Base-by-base conservation (phyloP, 2,113 vertebrate species). In the Archocentrus centrarchus region DNA sequence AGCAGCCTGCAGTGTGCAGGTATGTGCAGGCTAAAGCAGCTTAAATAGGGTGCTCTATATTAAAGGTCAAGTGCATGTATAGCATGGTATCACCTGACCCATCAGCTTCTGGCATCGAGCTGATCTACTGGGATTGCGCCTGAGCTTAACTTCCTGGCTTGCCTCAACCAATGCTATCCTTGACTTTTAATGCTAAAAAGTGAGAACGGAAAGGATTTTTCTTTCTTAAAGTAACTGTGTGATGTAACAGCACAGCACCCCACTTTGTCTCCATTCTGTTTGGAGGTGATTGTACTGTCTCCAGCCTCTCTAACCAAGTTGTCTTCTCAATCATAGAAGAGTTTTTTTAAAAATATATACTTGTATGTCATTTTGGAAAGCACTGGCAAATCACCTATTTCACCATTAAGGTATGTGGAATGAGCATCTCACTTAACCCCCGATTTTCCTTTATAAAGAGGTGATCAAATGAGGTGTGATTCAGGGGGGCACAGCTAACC, bases 401-500 rank as follows among this genome's bases (percentile, higher is more conserved):
- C 44, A 77, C 32, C 64, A 58, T 63, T 60, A 9, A 41, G 13
- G 11, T 27, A 58, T 41, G 55, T 27, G 6, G 57, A 59, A 62
- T 35, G 76, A 80, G 61, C 78, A 58, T 30, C 3, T 61, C 11
- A 13, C 44, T 39, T 11, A n/a, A 55, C 5, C n/a, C 41, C 53
- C n/a, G 11, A 11, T 53, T 66, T 73, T 59, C 60, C 27, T n/a
- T 32, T 78, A n/a, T 81, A 50, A 73, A 91, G 66, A 76, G 60
- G 50, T 77, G 81, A 61, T 63, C 35, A 9, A 79, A 90, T 77
- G 78, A 90, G n/a, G 66, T 88, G 89, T 79, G 73, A 81, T 68
- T 81, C 17, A 22, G 60, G 83, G 83, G 80, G 66, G 68, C 55
- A 39, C 7, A 2, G 66, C 81, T 24, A 41, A 14, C 15, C 57